Evolutionary conservation across 2,113 vertebrate species (phyloP), one percentile per base, ranked within the genome.

Genomic region (Nannobrachium achirus): DNA sequence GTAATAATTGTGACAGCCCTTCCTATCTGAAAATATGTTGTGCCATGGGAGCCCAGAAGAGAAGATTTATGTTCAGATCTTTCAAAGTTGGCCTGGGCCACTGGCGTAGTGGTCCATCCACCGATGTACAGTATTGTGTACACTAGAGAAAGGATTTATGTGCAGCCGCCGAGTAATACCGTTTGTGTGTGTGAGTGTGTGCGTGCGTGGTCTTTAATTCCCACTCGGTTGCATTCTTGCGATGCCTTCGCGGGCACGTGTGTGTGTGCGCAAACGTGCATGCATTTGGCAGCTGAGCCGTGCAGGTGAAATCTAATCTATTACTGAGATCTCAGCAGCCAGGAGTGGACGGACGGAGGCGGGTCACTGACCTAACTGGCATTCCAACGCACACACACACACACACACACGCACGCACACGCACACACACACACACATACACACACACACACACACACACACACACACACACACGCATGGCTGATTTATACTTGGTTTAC

Each of bases 101-200:
- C n/a, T n/a, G n/a, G n/a, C n/a, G n/a, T n/a, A n/a, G n/a, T n/a
- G n/a, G n/a, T n/a, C n/a, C n/a, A n/a, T n/a, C n/a, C n/a, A n/a
- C n/a, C n/a, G n/a, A n/a, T n/a, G n/a, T n/a, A n/a, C n/a, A n/a
- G n/a, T n/a, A n/a, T n/a, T n/a, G n/a, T n/a, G n/a, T n/a, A n/a
- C n/a, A n/a, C n/a, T n/a, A n/a, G n/a, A n/a, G n/a, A n/a, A n/a
- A n/a, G n/a, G n/a, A n/a, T n/a, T n/a, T n/a, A n/a, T n/a, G n/a
- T n/a, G n/a, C n/a, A n/a, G n/a, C n/a, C n/a, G n/a, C n/a, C n/a
- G n/a, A n/a, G n/a, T n/a, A n/a, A n/a, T n/a, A n/a, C n/a, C 75
- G 80, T 57, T 13, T 57, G 56, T 15, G 56, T 73, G 74, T 73
- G 69, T 73, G 75, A 79, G 71, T 48, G 72, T 58, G 55, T 55